Conservation (phyloP, 2,113 vertebrate genomes). For the Rhodinocichla rosea region DNA sequence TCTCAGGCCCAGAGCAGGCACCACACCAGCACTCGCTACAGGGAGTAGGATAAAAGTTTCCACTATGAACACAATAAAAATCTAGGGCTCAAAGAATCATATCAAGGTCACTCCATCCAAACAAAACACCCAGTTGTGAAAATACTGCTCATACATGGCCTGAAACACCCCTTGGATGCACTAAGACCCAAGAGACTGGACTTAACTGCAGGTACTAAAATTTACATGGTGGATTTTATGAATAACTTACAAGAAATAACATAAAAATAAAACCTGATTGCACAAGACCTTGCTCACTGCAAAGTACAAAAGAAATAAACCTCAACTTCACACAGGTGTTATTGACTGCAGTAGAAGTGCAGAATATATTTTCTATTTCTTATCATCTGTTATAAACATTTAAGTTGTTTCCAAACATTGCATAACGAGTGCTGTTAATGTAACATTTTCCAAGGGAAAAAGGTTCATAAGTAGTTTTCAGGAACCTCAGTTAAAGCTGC, state of each 20-base stretch:
- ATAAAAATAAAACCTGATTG: neutral
- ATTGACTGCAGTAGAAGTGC: neutral
- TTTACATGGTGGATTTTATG: neutral
- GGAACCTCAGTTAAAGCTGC: neutral
- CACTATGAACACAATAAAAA: neutral
- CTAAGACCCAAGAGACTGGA: neutral
- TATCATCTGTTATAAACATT: conserved; percentile 22
- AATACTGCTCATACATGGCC: neutral
- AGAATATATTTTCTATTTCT: neutral
- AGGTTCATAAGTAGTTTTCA: conserved; percentile 4
- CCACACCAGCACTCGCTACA: rapidly evolving
- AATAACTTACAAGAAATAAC: neutral
- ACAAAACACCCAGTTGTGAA: neutral
- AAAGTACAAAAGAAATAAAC: neutral
- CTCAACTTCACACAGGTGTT: neutral
- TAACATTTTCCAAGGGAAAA: conserved; percentile 32
- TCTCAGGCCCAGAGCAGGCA: neutral
- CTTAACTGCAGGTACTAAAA: neutral
- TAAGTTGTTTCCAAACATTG: conserved; percentile 18
- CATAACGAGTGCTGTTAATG: neutral
- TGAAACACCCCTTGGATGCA: neutral
- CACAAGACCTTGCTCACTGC: neutral
- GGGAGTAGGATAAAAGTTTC: neutral
- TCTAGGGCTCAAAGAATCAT: neutral
- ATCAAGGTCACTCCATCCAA: neutral